Base-by-base conservation (phyloP, 2,888 invertebrate species). In the Harpalus rubripes region DNA sequence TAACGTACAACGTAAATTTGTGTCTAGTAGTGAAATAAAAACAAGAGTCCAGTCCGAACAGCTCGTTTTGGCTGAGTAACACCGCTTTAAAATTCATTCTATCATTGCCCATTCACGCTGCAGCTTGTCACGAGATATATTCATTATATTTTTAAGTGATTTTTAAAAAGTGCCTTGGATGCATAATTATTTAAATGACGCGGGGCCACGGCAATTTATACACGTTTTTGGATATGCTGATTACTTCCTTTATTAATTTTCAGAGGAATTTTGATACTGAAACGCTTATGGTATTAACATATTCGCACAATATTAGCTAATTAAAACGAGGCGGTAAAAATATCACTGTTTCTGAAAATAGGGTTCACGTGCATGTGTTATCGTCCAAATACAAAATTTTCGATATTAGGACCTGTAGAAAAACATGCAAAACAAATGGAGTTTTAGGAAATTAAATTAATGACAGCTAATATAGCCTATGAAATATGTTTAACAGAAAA, bases 61-160 rank as follows among this genome's bases (percentile, higher is more conserved):
- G 32, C 32, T 0, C 5, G 63, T 63, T 63, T 63, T 18, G 63
- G 68, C 72, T 74, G 44, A 44, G 44, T 16, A 74, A 74, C 72
- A 10, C 7, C 18, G 44, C n/a, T 74, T 74, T 74, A 74, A 74
- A 74, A 74, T 74, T 74, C 72, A 74, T 41, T 41, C 72, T 74
- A 18, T 4, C 12, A 22, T 26, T 52, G 44, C 44, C 8, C 22
- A 22, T 3, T 22, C 22, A 1, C 0, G 4, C 32, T 32, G 44
- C 44, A 8, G 44, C 44, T 39, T 74, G 72, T 5, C 72, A 74
- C 72, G 72, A 74, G 52, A 74, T 74, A 74, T 15, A 16, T 74
- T 74, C 72, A 74, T 74, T 74, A 74, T 18, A 68, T 15, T 44
- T 44, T 74, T 74, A 74, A 74, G 72, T 74, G 72, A 44, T 44